Conservation (phyloP, 2,797 vertebrate species). For the Hydrolagus colliei region DNA sequence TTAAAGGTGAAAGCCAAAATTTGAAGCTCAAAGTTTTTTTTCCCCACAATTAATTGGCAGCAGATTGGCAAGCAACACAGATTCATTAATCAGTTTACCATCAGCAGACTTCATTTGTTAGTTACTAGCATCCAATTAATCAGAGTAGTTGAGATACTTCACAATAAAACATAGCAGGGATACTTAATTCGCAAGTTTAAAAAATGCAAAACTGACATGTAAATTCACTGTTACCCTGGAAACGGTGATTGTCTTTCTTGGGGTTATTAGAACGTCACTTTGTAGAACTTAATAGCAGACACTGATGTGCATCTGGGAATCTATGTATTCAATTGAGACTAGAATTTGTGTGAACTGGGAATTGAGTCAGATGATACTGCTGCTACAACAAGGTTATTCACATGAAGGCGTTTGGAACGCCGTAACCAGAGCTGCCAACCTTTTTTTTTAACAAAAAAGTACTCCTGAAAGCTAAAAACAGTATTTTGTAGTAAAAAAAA, state of each 20-base stretch:
- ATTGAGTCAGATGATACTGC: background rate
- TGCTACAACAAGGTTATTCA: background rate
- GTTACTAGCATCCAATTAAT: slow-evolving; percentile 45
- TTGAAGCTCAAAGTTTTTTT: background rate
- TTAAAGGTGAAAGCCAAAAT: background rate
- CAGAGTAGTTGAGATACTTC: slow-evolving; percentile 43
- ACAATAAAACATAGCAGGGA: slow-evolving; percentile 38
- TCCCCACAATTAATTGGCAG: background rate
- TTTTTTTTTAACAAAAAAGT: too few relatives aligned
- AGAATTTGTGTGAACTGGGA: background rate
- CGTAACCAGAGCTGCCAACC: too few relatives aligned
- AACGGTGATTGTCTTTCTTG: slow-evolving; percentile 42
- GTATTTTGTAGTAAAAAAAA: too few relatives aligned
- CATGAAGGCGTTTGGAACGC: too few relatives aligned
- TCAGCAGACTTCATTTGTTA: slow-evolving; percentile 37
- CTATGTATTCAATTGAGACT: background rate
- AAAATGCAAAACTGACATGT: slow-evolving; percentile 35
- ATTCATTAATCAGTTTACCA: background rate
- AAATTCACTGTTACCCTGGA: slow-evolving; percentile 42
- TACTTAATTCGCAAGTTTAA: slow-evolving; percentile 48
- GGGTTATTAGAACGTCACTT: slow-evolving; percentile 41
- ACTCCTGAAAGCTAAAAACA: too few relatives aligned
- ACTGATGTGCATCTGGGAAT: background rate
- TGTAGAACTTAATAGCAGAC: background rate
- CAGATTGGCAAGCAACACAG: background rate